Base-by-base conservation (phyloP, 2,888 invertebrate species). In the Resseliella maxima region DNA sequence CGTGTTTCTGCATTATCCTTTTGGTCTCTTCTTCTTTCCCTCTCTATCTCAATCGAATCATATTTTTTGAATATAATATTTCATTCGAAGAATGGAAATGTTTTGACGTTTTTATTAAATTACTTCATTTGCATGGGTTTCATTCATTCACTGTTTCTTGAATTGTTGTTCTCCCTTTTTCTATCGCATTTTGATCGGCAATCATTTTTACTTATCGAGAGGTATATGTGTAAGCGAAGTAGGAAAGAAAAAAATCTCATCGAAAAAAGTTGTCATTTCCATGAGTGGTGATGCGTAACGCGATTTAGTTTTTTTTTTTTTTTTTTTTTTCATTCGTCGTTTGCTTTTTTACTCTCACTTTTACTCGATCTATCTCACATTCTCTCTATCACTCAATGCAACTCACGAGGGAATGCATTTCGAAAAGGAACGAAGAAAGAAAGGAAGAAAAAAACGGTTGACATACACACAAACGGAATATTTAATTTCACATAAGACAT, bases 61-160 rank as follows among this genome's bases (percentile, higher is more conserved):
- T n/a, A n/a, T 50, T 50, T 50, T 2, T 21, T 50, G 3, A 50
- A 21, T 50, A 21, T 21, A 5, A 83, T 83, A 83, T 83, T 83
- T 83, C 83, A 83, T 83, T 83, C n/a, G 38, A 38, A n/a, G 83
- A 83, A 83, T 83, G 83, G 83, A 83, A 83, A 83, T 83, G 83
- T 83, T 83, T 83, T 83, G 83, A 83, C 83, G 41, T 83, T 83
- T 83, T 83, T 83, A 83, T 83, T 83, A 83, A 83, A 83, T 83
- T 83, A 83, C 83, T 83, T 83, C 83, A 83, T 83, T 83, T 83
- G 38, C 83, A 83, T 83, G 83, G 38, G 83, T 83, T n/a, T 38
- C 38, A 81, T 83, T 83, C 21, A 54, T 54, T 6, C 21, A 54
- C n/a, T n/a, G n/a, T n/a, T n/a, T n/a, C n/a, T n/a, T n/a, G n/a